Base-by-base conservation (phyloP, 1,140 invertebrate genomes). In the Hydropsyche tenuis region DNA sequence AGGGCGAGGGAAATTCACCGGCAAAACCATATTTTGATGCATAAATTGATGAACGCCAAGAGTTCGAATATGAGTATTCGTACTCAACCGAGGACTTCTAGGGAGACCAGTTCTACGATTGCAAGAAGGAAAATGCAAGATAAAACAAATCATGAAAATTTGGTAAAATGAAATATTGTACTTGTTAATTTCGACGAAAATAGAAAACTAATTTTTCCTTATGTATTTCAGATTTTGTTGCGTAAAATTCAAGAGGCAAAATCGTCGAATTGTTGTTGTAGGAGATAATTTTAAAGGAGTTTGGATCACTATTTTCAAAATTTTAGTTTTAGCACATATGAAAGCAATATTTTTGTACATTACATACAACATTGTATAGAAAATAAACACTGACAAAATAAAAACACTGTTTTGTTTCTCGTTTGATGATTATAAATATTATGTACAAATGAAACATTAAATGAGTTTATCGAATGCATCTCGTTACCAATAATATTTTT, bases 171-270 rank as follows among this genome's bases (percentile, higher is more conserved):
- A 43, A 51, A 5, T 51, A 16, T 16, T 16, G 48, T 51, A 51
- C n/a, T n/a, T n/a, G n/a, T n/a, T n/a, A n/a, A n/a, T n/a, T n/a
- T n/a, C n/a, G n/a, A n/a, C n/a, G n/a, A n/a, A n/a, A n/a, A n/a
- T n/a, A n/a, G n/a, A n/a, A n/a, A n/a, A n/a, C n/a, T 53, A 23
- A 48, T 68, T 46, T 43, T 27, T 45, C 48, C 22, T 27, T n/a
- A n/a, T n/a, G n/a, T n/a, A n/a, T 80, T 80, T n/a, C 74, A 85
- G 84, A 85, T 85, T 37, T 78, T 85, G 12, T 73, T 85, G 42
- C 82, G 82, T 72, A 85, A 85, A 75, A 84, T 85, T 75, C 83
- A 85, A 75, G 81, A 80, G 65, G 83, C 82, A 43, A 84, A 84
- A 66, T 84, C 84, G 16, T 83, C 82, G 0, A 72, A 74, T 53